Evolutionary conservation across 2,888 invertebrate species (phyloP).

Genomic region (Archaeoteleia sp.): DNA sequence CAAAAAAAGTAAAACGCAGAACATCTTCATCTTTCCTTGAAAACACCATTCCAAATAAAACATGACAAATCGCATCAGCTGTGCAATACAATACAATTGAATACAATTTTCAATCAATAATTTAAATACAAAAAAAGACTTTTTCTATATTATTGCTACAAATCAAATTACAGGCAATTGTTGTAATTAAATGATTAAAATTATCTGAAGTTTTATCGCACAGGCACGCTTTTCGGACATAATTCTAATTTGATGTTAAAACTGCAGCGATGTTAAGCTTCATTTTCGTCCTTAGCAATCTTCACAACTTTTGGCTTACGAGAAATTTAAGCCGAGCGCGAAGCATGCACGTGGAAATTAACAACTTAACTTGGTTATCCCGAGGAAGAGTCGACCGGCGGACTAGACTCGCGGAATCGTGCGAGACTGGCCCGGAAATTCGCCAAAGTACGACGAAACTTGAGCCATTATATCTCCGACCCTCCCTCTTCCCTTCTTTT

Average conservation of each 20-base stretch:
- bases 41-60: too few relatives aligned
- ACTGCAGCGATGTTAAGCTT: slow-evolving; percentile 16
- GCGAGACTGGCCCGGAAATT: slow-evolving; percentile 62
- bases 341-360: slow-evolving; percentile 61
- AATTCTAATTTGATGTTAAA: slow-evolving; percentile 8
- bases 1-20: slow-evolving; percentile 27
- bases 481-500: slow-evolving; percentile 16
- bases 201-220: not conserved
- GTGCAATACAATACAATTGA: too few relatives aligned
- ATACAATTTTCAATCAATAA: too few relatives aligned
- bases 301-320: slow-evolving; percentile 26
- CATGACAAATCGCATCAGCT: too few relatives aligned
- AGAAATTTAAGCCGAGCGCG: slow-evolving; percentile 61
- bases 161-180: too few relatives aligned
- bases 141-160: too few relatives aligned
- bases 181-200: too few relatives aligned
- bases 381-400: slow-evolving; percentile 55
- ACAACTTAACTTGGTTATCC: slow-evolving; percentile 63
- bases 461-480: slow-evolving; percentile 64
- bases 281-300: slow-evolving; percentile 20
- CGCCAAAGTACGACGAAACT: slow-evolving; percentile 66
- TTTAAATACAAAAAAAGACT: too few relatives aligned
- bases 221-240: not conserved
- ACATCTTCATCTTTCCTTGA: slow-evolving; percentile 13
- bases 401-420: slow-evolving; percentile 39